Evolutionary conservation across 2,888 invertebrate genomes (phyloP), one percentile per base, ranked within the genome.

Genomic region (Arge pagana): DNA sequence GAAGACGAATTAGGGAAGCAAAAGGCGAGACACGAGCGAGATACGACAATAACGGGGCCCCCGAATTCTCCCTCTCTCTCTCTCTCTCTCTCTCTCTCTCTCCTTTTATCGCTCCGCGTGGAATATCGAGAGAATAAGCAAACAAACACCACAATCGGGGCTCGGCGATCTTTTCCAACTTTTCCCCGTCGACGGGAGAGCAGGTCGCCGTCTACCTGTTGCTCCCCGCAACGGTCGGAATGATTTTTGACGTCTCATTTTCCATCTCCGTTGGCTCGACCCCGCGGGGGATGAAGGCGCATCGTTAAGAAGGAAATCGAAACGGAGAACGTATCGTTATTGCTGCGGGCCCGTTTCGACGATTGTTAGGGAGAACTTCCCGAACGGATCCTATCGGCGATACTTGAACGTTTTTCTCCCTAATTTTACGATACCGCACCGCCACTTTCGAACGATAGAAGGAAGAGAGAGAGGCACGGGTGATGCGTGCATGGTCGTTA

Each of bases 91-190:
- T 37, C 39, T 16, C 15, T n/a, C 23, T 10, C 13, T n/a, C 5
- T 6, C 18, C 19, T 31, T n/a, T n/a, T n/a, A n/a, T n/a, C n/a
- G 43, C 33, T 8, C n/a, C n/a, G 33, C 13, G 16, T 26, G 28
- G 39, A 40, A 28, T 26, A 21, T 33, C 26, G 23, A 16, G 33
- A 18, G 35, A 50, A 16, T 26, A 31, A 37, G 26, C 24, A 18
- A 28, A 4, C 19, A 26, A 26, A 53, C 30, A 1, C 33, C 31
- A 23, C 49, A 53, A 51, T 26, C 50, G 39, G 30, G 42, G 45
- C 53, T 58, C 54, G 52, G 54, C 56, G 56, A 56, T 54, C 55
- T 51, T 54, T 52, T 50, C 39, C 49, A 51, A 56, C 54, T 53
- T 53, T 28, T 35, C n/a, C n/a, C n/a, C n/a, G n/a, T n/a, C n/a